Evolutionary conservation across 2,888 invertebrate genomes (phyloP), one percentile per base, ranked within the genome.

Genomic region (Trilocha varians): DNA sequence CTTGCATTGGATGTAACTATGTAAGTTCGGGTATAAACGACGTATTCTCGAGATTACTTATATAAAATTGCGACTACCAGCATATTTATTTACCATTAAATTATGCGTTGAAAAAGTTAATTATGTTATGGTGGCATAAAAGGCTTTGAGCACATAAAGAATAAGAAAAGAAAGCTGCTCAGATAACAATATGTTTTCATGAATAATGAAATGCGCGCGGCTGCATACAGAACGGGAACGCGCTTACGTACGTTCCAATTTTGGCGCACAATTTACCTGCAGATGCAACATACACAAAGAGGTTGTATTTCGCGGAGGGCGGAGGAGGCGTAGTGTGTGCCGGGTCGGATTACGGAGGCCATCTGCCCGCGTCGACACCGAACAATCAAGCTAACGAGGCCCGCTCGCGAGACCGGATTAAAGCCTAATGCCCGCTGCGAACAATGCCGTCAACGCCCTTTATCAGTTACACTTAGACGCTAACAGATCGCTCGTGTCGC

Each of bases 211-310:
- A 66, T 78, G 77, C 76, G 74, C 73, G 65, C 68, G 66, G 68
- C 65, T 70, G 77, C 73, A 77, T 77, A 73, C 75, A 70, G 64
- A 69, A 64, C 62, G 66, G 55, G 65, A 70, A 70, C 70, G 64
- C 62, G 56, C 63, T 71, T 75, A 78, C 69, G 67, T 73, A 75
- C 75, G 68, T 71, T 55, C 80, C 80, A 80, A 83, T 80, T 83
- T 78, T 66, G 70, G 79, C 68, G 66, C 67, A 72, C 82, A 80
- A 82, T 80, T 82, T 82, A 84, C 83, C 84, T 83, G 82, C 84
- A 84, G 80, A 83, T 84, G 84, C 82, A 83, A 76, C 80, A 74
- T 75, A 78, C 74, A 83, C 79, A 83, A 84, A 83, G 82, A 82
- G 78, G 77, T 65, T 71, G 74, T 73, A 73, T 76, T 71, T 65